Evolutionary conservation across 2,888 invertebrate species (phyloP), one percentile per base, ranked within the genome.

Genomic region (Pterostichus madidus): DNA sequence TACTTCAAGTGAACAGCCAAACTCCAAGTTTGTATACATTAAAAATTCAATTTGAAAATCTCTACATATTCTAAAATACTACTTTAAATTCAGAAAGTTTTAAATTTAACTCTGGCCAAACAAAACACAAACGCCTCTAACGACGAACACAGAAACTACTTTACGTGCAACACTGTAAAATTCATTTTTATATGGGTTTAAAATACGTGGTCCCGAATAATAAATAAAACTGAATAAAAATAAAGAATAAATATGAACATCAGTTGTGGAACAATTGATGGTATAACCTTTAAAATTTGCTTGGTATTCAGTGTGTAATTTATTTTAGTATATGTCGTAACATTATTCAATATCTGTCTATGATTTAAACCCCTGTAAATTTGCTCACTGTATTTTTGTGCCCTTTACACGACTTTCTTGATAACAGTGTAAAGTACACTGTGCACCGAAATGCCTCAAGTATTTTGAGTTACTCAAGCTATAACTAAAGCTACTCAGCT

Each of bases 361-460:
- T 73, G 52, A 39, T 8, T 39, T 39, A 75, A 13, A 24, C 24
- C 75, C 75, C 75, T 75, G 52, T 75, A 75, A 71, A 71, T 71
- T 44, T 71, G 44, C 17, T 71, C 39, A 17, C 68, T 71, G 44
- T 71, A 56, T 56, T 61, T 71, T 61, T 71, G 68, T 71, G 68
- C 17, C 68, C 56, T 17, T 15, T 15, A 64, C 64, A 64, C 68
- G 44, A 71, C 46, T 71, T 56, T 71, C 68, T 71, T 39, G 61
- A 24, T 5, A 3, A 17, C 68, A 15, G 68, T 71, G 68, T 71
- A 10, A 39, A 4, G n/a, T 49, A 75, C 75, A 75, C 75, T 75
- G 52, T 75, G 75, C 75, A 75, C 75, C 64, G 13, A 64, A 56
- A 64, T 64, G 17, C 39, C 68, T 71, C 68, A 71, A 64, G 68